Percentiles rank a stretch among this genome's conserved stretches.
phyloP scores from a whole-genome alignment of 2,113 vertebrate species.

The Columba janthina region DNA sequence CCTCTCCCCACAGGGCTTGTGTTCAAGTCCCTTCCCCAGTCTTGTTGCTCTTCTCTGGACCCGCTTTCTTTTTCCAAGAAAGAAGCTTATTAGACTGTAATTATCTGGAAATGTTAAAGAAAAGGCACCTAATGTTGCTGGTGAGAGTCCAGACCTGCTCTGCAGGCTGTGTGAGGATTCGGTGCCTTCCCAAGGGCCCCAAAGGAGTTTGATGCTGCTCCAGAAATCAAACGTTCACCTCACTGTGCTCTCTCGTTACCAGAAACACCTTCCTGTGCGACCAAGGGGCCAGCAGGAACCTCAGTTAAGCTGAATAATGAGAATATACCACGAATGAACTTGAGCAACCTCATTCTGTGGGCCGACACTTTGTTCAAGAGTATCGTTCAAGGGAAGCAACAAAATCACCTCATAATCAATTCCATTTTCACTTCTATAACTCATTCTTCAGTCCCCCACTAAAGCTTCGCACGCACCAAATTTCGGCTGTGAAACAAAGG shows the following conservation, averaged over 20 bases:
- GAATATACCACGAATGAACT: fast-evolving
- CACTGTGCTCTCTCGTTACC: not conserved
- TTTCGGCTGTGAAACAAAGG: not conserved
- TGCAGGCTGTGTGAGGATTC: fast-evolving
- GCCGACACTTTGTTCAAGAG: not conserved
- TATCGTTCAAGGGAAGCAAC: not conserved
- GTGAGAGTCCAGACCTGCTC: not conserved
- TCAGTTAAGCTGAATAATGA: not conserved
- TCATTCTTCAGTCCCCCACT: not conserved
- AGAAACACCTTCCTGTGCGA: not conserved
- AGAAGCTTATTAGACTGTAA: not conserved
- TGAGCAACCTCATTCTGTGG: not conserved
- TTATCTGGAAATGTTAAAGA: not conserved
- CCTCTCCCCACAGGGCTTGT: too few species aligned
- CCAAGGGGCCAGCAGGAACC: not conserved
- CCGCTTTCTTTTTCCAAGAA: not conserved
- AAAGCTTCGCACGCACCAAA: fast-evolving
- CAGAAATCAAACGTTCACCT: not conserved
- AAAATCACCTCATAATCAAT: not conserved
- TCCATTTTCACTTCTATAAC: not conserved
- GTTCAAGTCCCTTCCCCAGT: too few species aligned
- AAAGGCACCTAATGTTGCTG: not conserved
- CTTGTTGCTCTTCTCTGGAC: too few species aligned
- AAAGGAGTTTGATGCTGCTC: not conserved
- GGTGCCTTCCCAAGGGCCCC: not conserved